A percentile compares a stretch with the other conserved stretches of the same genome.
Evolutionary conservation across 2,888 invertebrate genomes (phyloP).

Genomic region (Hemaris fuciformis): DNA sequence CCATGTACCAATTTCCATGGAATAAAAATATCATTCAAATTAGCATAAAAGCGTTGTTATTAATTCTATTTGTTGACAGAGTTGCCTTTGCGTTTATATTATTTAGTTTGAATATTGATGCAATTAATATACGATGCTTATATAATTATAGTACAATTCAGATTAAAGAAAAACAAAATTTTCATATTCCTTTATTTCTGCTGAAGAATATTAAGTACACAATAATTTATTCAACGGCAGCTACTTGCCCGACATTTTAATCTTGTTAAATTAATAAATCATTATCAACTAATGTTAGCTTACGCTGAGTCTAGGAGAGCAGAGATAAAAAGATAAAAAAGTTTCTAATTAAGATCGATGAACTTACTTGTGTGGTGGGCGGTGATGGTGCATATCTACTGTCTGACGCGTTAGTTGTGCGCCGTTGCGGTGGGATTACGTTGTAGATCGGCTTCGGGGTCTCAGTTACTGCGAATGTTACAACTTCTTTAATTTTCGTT

Average conservation of each 20-base stretch:
- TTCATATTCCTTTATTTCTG: not conserved
- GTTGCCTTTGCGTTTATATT: no score
- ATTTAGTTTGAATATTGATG: no score
- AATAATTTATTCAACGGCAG: not conserved
- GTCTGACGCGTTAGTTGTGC: constrained; percentile 62
- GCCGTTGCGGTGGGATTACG: constrained; percentile 76
- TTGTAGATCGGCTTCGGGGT: constrained; percentile 83
- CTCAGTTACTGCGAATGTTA: constrained; percentile 72
- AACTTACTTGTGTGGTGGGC: constrained; percentile 63
- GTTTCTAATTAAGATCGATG: constrained; percentile 53
- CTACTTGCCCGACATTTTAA: not conserved
- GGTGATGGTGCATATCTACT: constrained; percentile 49
- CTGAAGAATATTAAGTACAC: not conserved
- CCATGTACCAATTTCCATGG: no score
- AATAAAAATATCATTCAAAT: not conserved
- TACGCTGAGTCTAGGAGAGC: constrained; percentile 19
- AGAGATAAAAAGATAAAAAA: constrained; percentile 45
- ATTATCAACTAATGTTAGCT: constrained; percentile 12
- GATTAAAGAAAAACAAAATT: no score
- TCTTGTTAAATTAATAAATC: not conserved
- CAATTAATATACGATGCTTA: no score
- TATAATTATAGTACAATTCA: no score
- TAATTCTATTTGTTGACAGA: no score
- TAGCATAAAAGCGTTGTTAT: no score
- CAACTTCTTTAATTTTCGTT: constrained; percentile 12